phyloP scores from a whole-genome alignment of 2,888 invertebrate genomes.

The Amorpha juglandis region DNA sequence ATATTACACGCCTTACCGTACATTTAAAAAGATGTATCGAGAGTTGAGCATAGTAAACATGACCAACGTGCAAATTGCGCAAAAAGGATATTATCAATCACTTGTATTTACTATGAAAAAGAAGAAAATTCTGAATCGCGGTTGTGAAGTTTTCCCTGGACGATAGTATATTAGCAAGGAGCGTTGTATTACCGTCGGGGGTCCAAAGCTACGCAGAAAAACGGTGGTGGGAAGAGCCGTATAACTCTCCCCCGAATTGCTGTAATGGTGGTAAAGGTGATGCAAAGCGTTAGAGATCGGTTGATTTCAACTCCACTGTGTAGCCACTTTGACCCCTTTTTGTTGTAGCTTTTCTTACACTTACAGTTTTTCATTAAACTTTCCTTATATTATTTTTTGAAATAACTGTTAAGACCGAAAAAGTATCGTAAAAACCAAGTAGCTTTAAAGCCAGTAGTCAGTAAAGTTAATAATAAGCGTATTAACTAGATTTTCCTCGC shows the following conservation, averaged over 20 bases:
- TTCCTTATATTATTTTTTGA: neutral
- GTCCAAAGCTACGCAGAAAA: slow-evolving; percentile 26
- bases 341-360: neutral
- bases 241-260: neutral
- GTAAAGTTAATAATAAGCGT: no score
- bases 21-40: no score
- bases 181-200: neutral
- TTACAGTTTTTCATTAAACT: neutral
- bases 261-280: slow-evolving; percentile 9
- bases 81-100: neutral
- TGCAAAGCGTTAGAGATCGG: slow-evolving; percentile 8
- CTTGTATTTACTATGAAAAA: neutral
- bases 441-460: no score
- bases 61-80: neutral
- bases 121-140: slow-evolving; percentile 30
- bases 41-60: no score
- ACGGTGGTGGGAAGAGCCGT: slow-evolving; percentile 22
- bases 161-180: neutral
- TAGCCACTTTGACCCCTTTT: slow-evolving; percentile 30
- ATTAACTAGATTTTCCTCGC: no score
- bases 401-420: no score
- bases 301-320: slow-evolving; percentile 2
- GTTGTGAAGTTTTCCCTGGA: slow-evolving; percentile 12
- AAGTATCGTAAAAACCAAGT: no score
- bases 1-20: no score